These are phyloP conservation scores for Urocyon cinereoargenteus DNA, from an alignment of 2,797 vertebrate species.

Conservation along the genomic window DNA sequence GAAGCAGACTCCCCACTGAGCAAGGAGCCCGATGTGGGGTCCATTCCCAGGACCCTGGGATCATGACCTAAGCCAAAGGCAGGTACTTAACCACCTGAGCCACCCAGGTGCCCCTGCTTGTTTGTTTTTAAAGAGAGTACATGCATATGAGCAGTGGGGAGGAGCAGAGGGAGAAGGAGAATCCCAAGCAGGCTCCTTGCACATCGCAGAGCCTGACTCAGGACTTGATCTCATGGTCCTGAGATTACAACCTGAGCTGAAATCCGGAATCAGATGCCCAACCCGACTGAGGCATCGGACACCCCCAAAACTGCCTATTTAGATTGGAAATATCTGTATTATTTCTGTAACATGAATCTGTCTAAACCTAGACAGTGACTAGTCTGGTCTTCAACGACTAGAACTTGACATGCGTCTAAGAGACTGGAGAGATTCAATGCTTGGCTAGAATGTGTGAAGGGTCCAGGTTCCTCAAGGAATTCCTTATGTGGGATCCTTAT, in stretches of 20 bases:
- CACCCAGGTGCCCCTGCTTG: neutral
- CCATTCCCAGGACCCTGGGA: neutral
- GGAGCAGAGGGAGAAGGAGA: neutral
- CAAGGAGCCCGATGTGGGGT: rapidly evolving
- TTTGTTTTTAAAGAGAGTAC: neutral
- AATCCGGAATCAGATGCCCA: neutral
- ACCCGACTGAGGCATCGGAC: neutral
- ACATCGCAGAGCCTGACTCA: neutral
- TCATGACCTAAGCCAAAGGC: neutral
- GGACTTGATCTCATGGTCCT: neutral
- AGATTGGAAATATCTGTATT: neutral
- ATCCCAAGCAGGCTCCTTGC: neutral
- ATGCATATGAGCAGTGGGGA: neutral
- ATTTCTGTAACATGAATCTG: neutral
- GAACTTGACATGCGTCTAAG: neutral
- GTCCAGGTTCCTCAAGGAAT: conserved; percentile 97
- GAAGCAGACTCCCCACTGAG: neutral
- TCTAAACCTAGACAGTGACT: neutral
- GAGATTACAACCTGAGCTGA: neutral
- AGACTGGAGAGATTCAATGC: conserved; percentile 88
- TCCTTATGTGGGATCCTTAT: conserved; percentile 92
- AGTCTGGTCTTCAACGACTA: neutral
- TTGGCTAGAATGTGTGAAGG: conserved; percentile 98
- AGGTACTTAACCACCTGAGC: neutral
- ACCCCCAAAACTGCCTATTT: neutral